These are phyloP conservation scores for Acanthochromis polyacanthus DNA, from an alignment of 2,113 vertebrate species.

Conservation along the genomic window DNA sequence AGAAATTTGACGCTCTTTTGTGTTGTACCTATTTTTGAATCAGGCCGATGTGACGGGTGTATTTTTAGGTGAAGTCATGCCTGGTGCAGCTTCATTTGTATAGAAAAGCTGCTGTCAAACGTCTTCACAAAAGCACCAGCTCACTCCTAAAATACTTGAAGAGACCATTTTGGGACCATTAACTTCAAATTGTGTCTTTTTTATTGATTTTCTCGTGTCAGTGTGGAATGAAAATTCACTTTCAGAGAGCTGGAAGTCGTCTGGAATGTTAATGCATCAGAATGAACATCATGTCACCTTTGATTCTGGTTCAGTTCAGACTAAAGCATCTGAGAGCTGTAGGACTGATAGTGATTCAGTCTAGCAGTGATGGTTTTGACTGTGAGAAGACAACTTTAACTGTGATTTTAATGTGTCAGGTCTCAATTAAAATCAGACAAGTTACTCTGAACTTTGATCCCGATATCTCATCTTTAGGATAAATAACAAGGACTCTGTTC, in stretches of 20 bases:
- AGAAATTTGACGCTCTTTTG: constrained; percentile 43
- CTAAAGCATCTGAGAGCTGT: too few relatives aligned
- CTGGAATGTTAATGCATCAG: background rate
- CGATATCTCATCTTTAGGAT: too few relatives aligned
- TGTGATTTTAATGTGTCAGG: too few relatives aligned
- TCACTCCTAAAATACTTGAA: background rate
- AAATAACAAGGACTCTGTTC: too few relatives aligned
- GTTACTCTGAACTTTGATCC: too few relatives aligned
- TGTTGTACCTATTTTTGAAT: constrained; percentile 54
- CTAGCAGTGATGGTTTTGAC: background rate
- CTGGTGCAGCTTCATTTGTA: constrained; percentile 39
- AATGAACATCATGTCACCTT: background rate
- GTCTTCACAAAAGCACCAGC: constrained; percentile 10
- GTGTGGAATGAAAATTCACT: background rate
- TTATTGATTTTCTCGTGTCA: background rate
- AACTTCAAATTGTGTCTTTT: too few relatives aligned
- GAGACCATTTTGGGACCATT: constrained; percentile 6
- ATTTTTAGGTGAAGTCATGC: constrained; percentile 67
- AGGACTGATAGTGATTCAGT: too few relatives aligned
- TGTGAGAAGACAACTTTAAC: too few relatives aligned
- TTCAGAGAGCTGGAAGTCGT: background rate
- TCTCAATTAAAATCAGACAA: too few relatives aligned
- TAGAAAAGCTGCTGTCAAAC: constrained; percentile 47
- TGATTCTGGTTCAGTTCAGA: background rate
- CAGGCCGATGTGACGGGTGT: constrained; percentile 44